Evolutionary conservation across 1,140 invertebrate genomes (phyloP).

Genomic region (Heliothis virescens): DNA sequence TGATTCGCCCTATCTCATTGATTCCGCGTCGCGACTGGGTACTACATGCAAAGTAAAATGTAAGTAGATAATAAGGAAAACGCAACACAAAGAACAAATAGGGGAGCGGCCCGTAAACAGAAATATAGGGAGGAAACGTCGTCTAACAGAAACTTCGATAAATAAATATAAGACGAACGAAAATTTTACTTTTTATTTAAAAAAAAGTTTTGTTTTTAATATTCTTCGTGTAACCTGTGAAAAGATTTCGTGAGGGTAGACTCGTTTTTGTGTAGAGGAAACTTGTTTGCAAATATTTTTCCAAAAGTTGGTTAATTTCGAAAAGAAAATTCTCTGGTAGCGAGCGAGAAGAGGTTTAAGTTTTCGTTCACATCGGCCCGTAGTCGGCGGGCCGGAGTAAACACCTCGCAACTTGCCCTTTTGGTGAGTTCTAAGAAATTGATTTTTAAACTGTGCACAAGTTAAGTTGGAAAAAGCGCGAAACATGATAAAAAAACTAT

Average conservation of each 20-base stretch:
- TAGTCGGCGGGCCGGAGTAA: slow-evolving; percentile 65
- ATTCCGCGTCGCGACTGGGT: slow-evolving; percentile 14
- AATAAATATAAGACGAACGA: slow-evolving; percentile 50
- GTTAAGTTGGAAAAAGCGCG: slow-evolving; percentile 68
- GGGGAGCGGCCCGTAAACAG: slow-evolving; percentile 51
- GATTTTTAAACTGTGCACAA: slow-evolving; percentile 83
- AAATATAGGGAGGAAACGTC: slow-evolving; percentile 51
- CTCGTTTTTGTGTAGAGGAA: slow-evolving; percentile 57
- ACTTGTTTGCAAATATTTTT: slow-evolving; percentile 71
- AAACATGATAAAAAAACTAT: slow-evolving; percentile 78
- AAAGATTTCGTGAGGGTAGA: slow-evolving; percentile 54
- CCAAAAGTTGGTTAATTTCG: slow-evolving; percentile 72
- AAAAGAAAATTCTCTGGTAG: slow-evolving; percentile 69
- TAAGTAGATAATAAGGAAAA: slow-evolving; percentile 56
- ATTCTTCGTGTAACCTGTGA: slow-evolving; percentile 56
- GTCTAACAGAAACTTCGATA: slow-evolving; percentile 54
- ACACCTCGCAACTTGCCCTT: slow-evolving; percentile 77
- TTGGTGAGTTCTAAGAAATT: slow-evolving; percentile 76
- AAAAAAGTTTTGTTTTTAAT: slow-evolving; percentile 57
- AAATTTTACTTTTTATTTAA: slow-evolving; percentile 52
- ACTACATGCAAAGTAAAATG: slow-evolving; percentile 54
- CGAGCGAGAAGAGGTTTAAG: slow-evolving; percentile 60
- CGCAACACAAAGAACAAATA: slow-evolving; percentile 52
- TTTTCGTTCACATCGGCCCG: slow-evolving; percentile 69
- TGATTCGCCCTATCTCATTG: slow-evolving; percentile 14